Percentiles rank a stretch among this genome's conserved stretches.
phyloP scores from a whole-genome alignment of 92 coral and sea anemone genomes.

The Meandrina meandrites region DNA sequence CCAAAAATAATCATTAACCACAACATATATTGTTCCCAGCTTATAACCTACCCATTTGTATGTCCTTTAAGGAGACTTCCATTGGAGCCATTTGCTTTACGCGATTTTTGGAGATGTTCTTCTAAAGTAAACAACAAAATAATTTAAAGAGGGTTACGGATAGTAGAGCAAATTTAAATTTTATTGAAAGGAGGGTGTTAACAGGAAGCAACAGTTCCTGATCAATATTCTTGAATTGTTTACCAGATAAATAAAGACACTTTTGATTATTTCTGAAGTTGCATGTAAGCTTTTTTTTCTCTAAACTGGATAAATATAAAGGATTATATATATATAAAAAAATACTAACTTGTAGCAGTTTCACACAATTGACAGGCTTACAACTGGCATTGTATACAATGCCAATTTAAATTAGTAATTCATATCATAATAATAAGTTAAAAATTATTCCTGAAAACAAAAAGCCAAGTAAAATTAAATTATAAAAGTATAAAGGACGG shows the following conservation, averaged over 20 bases:
- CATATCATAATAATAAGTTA: neutral
- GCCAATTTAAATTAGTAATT: neutral
- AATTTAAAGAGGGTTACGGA: neutral
- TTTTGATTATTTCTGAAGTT: too few species aligned
- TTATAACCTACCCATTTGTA: slow-evolving; percentile 66
- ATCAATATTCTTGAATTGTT: too few species aligned
- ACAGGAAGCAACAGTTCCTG: too few species aligned
- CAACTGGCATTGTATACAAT: neutral
- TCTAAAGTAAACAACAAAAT: slow-evolving; percentile 26
- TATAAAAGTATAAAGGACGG: neutral
- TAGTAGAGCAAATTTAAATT: too few species aligned
- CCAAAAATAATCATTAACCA: too few species aligned
- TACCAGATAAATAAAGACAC: too few species aligned
- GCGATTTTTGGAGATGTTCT: slow-evolving; percentile 69
- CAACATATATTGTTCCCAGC: too few species aligned
- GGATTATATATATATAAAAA: too few species aligned
- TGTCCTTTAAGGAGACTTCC: slow-evolving; percentile 54
- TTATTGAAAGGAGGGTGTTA: neutral
- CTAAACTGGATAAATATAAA: too few species aligned
- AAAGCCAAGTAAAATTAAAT: neutral
- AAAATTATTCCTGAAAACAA: neutral
- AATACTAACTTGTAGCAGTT: too few species aligned
- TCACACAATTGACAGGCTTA: neutral
- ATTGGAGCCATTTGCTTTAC: slow-evolving; percentile 59
- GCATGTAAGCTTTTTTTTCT: too few species aligned